These are phyloP conservation scores for Aricia artaxerxes DNA, from an alignment of 2,888 invertebrate genomes.

Conservation along the genomic window DNA sequence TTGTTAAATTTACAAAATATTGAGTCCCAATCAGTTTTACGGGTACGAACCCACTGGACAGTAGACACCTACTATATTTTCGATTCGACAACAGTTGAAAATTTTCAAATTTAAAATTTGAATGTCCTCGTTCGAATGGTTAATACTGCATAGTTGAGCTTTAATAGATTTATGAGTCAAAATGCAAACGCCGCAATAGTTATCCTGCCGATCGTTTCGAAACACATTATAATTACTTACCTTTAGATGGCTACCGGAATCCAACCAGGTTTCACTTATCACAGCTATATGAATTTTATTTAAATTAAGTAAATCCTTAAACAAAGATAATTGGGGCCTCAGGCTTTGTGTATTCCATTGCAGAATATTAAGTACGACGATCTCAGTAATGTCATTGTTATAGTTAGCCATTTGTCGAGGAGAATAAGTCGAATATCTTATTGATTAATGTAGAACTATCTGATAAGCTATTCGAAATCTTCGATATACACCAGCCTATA, in stretches of 20 bases:
- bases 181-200: not conserved
- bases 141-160: not conserved
- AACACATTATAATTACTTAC: not conserved
- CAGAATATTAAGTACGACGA: not conserved
- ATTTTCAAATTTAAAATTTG: not conserved
- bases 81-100: not conserved
- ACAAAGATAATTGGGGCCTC: not conserved
- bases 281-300: conserved; percentile 10
- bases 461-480: not conserved
- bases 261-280: conserved; percentile 18
- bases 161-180: not conserved
- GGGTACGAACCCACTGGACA: not conserved
- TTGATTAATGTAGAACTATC: not conserved
- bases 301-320: not conserved
- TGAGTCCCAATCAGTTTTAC: not conserved
- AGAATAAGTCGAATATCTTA: not conserved
- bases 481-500: too few species aligned
- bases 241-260: not conserved
- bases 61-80: not conserved
- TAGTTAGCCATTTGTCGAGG: not conserved
- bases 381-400: not conserved
- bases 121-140: not conserved
- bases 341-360: conserved; percentile 20
- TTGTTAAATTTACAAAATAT: not conserved
- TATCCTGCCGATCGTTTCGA: not conserved